These are phyloP conservation scores for Erannis defoliaria DNA, from an alignment of 2,888 invertebrate genomes.

Conservation along the genomic window DNA sequence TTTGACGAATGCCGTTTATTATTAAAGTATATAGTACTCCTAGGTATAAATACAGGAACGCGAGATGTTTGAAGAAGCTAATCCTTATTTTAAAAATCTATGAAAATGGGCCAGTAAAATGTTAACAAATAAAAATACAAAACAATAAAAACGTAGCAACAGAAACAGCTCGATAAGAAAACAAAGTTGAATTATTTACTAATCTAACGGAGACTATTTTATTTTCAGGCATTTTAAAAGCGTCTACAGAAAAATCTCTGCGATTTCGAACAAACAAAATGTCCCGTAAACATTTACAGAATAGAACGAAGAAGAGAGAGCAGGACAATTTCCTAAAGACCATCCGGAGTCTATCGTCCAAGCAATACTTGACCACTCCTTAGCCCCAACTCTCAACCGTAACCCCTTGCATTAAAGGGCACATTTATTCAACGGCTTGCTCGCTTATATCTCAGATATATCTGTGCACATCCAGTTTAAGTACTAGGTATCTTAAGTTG, in stretches of 20 bases:
- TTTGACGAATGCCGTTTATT: too few relatives aligned
- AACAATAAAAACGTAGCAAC: too few relatives aligned
- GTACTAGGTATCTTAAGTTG: slow-evolving; percentile 24
- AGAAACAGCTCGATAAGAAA: too few relatives aligned
- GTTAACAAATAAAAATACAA: too few relatives aligned
- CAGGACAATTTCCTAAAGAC: slow-evolving; percentile 48
- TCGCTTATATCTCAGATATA: slow-evolving; percentile 33
- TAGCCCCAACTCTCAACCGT: slow-evolving; percentile 32
- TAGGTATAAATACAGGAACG: too few relatives aligned
- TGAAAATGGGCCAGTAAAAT: too few relatives aligned
- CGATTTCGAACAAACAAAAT: slow-evolving; percentile 11
- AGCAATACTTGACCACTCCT: slow-evolving; percentile 34
- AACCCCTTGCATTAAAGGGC: slow-evolving; percentile 14
- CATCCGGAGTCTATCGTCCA: slow-evolving; percentile 36
- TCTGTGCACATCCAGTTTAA: slow-evolving; percentile 28
- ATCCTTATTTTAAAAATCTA: too few relatives aligned
- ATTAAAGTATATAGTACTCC: too few relatives aligned
- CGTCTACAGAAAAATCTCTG: not conserved
- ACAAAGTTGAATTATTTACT: not conserved
- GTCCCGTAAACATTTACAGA: slow-evolving; percentile 23
- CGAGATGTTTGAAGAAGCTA: too few relatives aligned
- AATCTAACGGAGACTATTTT: not conserved
- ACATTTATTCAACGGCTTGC: slow-evolving; percentile 9
- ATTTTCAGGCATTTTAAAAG: not conserved
- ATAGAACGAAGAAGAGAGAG: slow-evolving; percentile 30